These are phyloP conservation scores for Istiophorus platypterus DNA, from an alignment of 2,113 vertebrate species.

Conservation along the genomic window DNA sequence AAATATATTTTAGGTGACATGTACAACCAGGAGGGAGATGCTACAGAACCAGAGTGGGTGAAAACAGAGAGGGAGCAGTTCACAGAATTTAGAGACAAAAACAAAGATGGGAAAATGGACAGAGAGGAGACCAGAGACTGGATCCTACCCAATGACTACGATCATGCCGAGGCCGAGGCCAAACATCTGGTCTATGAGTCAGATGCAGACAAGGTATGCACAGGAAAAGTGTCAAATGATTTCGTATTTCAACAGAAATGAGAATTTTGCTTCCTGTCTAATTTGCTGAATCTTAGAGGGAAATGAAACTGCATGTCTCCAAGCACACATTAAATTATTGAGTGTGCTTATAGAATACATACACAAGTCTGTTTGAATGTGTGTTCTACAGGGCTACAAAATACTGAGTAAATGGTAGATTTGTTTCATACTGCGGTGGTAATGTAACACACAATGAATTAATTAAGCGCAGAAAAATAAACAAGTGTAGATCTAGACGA, in stretches of 20 bases:
- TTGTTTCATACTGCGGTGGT: too few species aligned
- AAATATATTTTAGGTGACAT: constrained; percentile 92
- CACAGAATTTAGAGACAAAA: constrained; percentile 95
- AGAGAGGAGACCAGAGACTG: constrained; percentile 96
- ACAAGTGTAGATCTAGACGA: too few species aligned
- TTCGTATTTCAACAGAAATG: not conserved
- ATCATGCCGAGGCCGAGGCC: constrained; percentile 96
- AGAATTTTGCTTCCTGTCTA: not conserved
- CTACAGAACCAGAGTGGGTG: constrained; percentile 95
- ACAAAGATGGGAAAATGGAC: constrained; percentile 97
- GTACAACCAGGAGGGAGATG: constrained; percentile 93
- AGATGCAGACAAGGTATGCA: constrained; percentile 90
- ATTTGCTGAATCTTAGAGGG: not conserved
- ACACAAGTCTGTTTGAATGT: not conserved
- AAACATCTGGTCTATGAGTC: constrained; percentile 97
- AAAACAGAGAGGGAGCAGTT: constrained; percentile 96
- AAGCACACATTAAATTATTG: not conserved
- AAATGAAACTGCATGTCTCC: not conserved
- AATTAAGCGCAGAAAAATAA: not conserved
- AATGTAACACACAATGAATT: not conserved
- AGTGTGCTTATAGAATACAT: not conserved
- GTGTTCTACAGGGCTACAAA: not conserved
- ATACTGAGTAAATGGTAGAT: not conserved
- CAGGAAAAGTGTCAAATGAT: not conserved
- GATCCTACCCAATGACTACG: constrained; percentile 97